Percentiles rank a stretch among this genome's conserved stretches.
Evolutionary conservation across 2,888 invertebrate species (phyloP).

Genomic region (Steinernema hermaphroditum): DNA sequence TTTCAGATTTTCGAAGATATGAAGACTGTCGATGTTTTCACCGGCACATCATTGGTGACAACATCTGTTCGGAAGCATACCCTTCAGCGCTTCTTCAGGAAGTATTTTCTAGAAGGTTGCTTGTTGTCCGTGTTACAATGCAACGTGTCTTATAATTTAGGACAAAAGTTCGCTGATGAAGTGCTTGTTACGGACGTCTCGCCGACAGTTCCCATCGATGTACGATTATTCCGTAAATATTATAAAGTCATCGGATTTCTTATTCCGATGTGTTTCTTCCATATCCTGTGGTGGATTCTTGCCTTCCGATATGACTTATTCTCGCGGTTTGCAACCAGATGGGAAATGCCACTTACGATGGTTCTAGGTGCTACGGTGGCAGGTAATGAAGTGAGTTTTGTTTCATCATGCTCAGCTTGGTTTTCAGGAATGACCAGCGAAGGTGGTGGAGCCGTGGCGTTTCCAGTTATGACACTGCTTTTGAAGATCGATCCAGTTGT

Average conservation of each 20-base stretch:
- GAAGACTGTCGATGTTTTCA: no score
- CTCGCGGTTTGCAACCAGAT: conserved; percentile 59
- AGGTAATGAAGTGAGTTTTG: conserved; percentile 42
- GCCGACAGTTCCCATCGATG: not conserved
- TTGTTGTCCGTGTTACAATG: no score
- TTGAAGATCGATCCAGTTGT: conserved; percentile 54
- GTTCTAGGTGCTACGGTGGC: conserved; percentile 65
- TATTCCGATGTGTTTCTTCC: conserved; percentile 43
- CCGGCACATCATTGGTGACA: no score
- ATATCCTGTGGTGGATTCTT: conserved; percentile 30
- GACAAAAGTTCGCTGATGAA: conserved; percentile 11
- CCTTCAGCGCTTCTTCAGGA: no score
- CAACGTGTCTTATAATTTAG: no score
- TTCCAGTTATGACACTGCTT: conserved; percentile 63
- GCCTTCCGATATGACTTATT: conserved; percentile 50
- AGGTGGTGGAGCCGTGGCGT: conserved; percentile 63
- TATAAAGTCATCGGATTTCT: conserved; percentile 43
- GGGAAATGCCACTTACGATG: conserved; percentile 66
- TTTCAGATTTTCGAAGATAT: no score
- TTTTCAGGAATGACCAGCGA: conserved; percentile 62
- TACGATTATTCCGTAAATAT: conserved; percentile 23
- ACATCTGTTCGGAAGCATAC: no score
- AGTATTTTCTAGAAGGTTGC: no score
- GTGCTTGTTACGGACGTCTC: not conserved
- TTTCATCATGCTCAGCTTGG: not conserved